A percentile compares a stretch with the other conserved stretches of the same genome.
Evolutionary conservation across 2,888 invertebrate genomes (phyloP).

Genomic region (Stenodera caucasica): DNA sequence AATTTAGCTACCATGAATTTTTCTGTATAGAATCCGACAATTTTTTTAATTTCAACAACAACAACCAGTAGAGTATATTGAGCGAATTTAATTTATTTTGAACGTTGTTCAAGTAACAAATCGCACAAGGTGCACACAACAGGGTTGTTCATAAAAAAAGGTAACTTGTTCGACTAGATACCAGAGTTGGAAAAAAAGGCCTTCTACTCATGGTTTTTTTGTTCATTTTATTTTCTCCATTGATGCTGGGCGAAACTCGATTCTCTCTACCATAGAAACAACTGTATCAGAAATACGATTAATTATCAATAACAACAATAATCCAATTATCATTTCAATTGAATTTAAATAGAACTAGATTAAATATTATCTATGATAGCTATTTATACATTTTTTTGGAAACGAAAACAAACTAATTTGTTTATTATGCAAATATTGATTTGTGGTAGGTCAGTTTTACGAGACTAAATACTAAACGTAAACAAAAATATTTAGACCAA

Average conservation of each 20-base stretch:
- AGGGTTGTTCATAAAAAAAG: not conserved
- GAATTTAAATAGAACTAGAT: not conserved
- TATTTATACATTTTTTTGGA: not conserved
- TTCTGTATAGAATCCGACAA: not conserved
- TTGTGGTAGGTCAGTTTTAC: constrained; percentile 26
- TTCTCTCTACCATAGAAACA: not conserved
- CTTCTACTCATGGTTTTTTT: not conserved
- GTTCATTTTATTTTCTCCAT: not conserved
- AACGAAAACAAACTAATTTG: not conserved
- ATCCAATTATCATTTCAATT: no score
- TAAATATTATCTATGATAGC: no score
- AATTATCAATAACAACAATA: not conserved
- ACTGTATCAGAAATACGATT: not conserved
- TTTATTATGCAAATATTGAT: not conserved
- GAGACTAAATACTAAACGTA: constrained; percentile 6
- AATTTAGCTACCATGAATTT: not conserved
- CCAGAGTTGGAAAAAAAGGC: constrained; percentile 3
- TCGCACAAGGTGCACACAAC: not conserved
- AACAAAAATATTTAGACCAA: not conserved
- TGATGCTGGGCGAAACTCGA: not conserved
- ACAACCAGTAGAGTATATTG: no score
- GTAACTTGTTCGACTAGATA: constrained; percentile 7
- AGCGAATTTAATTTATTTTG: not conserved
- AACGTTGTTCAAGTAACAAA: constrained; percentile 2
- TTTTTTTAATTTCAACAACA: no score